Conservation (phyloP, 1,140 invertebrate genomes). For the Scylla paramamosain region DNA sequence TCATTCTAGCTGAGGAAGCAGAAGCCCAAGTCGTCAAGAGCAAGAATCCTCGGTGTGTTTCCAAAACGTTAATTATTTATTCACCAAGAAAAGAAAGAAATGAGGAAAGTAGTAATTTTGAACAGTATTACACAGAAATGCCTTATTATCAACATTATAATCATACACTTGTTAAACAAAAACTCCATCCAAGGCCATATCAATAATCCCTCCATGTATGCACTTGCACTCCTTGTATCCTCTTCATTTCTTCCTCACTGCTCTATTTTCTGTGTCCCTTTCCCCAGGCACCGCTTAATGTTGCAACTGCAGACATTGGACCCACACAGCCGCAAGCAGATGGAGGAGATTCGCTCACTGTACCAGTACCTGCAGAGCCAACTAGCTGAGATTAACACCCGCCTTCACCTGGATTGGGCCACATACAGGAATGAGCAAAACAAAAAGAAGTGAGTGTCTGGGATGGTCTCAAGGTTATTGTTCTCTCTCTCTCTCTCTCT, state of each 20-base stretch:
- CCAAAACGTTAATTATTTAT: too few species aligned
- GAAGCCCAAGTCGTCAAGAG: slow-evolving; percentile 55
- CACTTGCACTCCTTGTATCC: too few species aligned
- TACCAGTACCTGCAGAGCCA: slow-evolving; percentile 71
- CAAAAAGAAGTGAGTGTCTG: slow-evolving; percentile 63
- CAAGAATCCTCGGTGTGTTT: slow-evolving; percentile 57
- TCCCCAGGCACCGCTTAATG: slow-evolving; percentile 47
- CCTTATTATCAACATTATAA: neutral
- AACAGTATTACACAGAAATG: neutral
- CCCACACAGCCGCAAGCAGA: slow-evolving; percentile 56
- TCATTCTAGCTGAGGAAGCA: slow-evolving; percentile 59
- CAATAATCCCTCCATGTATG: too few species aligned
- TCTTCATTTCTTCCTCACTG: too few species aligned
- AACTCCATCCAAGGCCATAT: too few species aligned
- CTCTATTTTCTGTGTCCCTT: too few species aligned
- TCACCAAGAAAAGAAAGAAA: neutral
- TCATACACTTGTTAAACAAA: too few species aligned
- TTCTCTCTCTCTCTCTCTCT: slow-evolving; percentile 12
- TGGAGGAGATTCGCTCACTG: slow-evolving; percentile 62
- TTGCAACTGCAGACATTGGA: slow-evolving; percentile 52
- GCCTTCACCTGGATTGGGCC: slow-evolving; percentile 70
- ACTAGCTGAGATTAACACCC: slow-evolving; percentile 52
- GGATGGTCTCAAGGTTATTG: neutral
- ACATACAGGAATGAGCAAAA: slow-evolving; percentile 58
- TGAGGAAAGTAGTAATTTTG: neutral